These are phyloP conservation scores for Chydorus sphaericus DNA, from an alignment of 2,888 invertebrate genomes.

Conservation along the genomic window DNA sequence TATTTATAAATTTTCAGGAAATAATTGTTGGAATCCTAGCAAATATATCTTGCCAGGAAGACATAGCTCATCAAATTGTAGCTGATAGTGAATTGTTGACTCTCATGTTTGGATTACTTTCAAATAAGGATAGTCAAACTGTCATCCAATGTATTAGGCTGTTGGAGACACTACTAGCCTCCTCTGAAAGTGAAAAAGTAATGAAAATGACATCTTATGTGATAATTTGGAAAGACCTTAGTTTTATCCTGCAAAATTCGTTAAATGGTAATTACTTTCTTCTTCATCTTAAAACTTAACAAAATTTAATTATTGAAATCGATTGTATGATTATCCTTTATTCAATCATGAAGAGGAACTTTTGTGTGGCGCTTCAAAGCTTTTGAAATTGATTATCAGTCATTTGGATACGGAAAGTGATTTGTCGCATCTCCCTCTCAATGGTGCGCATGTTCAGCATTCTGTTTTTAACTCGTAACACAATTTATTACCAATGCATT, in stretches of 20 bases:
- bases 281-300: not conserved
- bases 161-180: conserved; percentile 27
- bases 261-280: conserved; percentile 7
- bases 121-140: conserved; percentile 47
- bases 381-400: not conserved
- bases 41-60: conserved; percentile 59
- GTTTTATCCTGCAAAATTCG: conserved; percentile 7
- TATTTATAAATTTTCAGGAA: conserved; percentile 38
- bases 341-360: not conserved
- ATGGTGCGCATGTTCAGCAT: not conserved
- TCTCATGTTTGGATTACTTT: conserved; percentile 28
- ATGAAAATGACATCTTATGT: not conserved
- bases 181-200: not conserved
- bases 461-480: no score
- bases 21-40: conserved; percentile 69
- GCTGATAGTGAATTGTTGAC: conserved; percentile 30
- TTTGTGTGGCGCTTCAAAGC: not conserved
- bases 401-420: not conserved
- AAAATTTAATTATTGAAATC: not conserved
- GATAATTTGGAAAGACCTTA: not conserved
- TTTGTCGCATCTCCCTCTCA: no score
- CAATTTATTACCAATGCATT: not conserved
- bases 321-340: not conserved
- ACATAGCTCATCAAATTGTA: conserved; percentile 41
- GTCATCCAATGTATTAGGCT: conserved; percentile 58